phyloP scores from a whole-genome alignment of 2,888 invertebrate species.

The Athripsodes cinereus region DNA sequence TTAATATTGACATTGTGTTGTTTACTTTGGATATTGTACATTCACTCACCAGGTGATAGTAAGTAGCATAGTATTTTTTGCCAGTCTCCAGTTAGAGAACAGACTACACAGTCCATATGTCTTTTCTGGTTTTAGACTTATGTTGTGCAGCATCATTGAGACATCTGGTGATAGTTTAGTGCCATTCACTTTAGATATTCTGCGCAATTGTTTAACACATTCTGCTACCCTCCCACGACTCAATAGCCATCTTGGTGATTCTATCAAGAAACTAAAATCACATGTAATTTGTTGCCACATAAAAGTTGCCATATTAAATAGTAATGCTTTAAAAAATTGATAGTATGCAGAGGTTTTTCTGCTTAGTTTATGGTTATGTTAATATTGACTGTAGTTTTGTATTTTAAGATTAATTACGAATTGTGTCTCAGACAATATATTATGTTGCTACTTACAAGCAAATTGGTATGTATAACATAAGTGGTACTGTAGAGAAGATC shows the following conservation, averaged over 20 bases:
- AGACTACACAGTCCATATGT: constrained; percentile 45
- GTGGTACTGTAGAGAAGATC: constrained; percentile 44
- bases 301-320: no score
- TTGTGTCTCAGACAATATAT: no score
- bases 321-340: no score
- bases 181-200: constrained; percentile 46
- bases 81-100: constrained; percentile 45
- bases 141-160: constrained; percentile 29
- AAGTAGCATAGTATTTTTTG: constrained; percentile 44
- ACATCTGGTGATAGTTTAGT: constrained; percentile 38
- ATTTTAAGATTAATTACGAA: no score
- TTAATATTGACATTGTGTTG: not conserved
- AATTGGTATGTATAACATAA: constrained; percentile 39
- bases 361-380: no score
- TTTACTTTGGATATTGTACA: no score
- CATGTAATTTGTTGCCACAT: no score
- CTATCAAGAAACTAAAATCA: constrained; percentile 43
- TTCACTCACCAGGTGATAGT: constrained; percentile 42
- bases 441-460: constrained; percentile 36
- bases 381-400: no score
- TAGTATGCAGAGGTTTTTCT: no score
- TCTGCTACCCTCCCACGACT: constrained; percentile 41
- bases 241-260: constrained; percentile 53
- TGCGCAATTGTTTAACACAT: constrained; percentile 41
- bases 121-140: constrained; percentile 33